phyloP scores from a whole-genome alignment of 2,888 invertebrate genomes.

The Amphipyra berbera region DNA sequence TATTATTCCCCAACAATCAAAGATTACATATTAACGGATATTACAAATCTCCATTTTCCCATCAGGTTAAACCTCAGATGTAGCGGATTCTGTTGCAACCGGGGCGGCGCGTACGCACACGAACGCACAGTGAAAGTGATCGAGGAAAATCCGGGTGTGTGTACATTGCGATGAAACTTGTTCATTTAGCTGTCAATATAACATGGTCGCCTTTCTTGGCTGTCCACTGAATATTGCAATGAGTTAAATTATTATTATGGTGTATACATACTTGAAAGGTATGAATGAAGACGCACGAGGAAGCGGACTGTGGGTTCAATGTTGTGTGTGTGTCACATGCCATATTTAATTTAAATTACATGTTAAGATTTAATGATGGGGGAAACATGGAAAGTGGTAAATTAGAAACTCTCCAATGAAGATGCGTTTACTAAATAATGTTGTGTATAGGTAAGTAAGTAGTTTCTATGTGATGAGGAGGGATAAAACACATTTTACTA shows the following conservation, averaged over 20 bases:
- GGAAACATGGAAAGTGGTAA: conserved; percentile 19
- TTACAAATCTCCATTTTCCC: conserved; percentile 31
- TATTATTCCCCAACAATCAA: too few species aligned
- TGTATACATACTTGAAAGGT: conserved; percentile 5
- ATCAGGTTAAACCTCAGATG: conserved; percentile 15
- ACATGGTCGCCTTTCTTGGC: conserved; percentile 28
- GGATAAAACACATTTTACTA: too few species aligned
- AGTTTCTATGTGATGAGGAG: too few species aligned
- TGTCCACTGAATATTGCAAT: conserved; percentile 2
- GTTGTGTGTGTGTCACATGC: conserved; percentile 2
- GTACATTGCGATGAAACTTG: conserved; percentile 51
- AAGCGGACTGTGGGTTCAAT: conserved; percentile 13
- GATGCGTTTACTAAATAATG: too few species aligned
- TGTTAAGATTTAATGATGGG: conserved; percentile 6
- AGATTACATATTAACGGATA: conserved; percentile 13
- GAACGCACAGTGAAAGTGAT: conserved; percentile 63
- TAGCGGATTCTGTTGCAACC: conserved; percentile 51
- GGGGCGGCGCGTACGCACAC: conserved; percentile 33
- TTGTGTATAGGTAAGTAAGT: too few species aligned
- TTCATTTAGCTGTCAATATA: conserved; percentile 46
- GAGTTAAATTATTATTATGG: conserved; percentile 16
- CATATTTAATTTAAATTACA: conserved; percentile 33
- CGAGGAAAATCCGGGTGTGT: conserved; percentile 66
- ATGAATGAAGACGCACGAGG: conserved; percentile 16
- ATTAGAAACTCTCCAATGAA: background rate